Conservation (phyloP, 2,797 vertebrate genomes). For the Sebastes variabilis region DNA sequence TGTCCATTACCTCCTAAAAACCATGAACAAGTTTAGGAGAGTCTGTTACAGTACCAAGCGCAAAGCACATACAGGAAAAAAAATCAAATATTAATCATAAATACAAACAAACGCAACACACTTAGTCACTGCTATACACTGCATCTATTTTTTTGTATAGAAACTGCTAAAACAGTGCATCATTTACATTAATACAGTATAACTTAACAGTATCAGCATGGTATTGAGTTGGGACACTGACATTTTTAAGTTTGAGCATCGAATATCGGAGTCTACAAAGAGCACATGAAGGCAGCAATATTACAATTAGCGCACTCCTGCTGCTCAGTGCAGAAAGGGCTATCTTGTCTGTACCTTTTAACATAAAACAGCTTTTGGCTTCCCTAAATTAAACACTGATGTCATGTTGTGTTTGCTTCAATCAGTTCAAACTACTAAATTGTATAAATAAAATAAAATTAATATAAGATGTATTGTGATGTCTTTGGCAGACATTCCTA, state of each 20-base stretch:
- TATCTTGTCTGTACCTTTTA: constrained; percentile 1
- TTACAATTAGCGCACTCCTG: constrained; percentile 86
- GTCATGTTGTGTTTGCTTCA: background rate
- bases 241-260: background rate
- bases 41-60: too few species aligned
- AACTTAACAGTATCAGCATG: background rate
- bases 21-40: background rate
- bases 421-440: background rate
- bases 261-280: background rate
- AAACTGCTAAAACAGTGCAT: background rate
- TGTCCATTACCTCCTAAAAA: constrained; percentile 83
- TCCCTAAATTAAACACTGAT: background rate
- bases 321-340: constrained; percentile 29
- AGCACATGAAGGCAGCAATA: constrained; percentile 56
- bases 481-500: background rate
- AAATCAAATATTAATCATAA: too few species aligned
- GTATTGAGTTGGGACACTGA: background rate
- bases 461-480: background rate
- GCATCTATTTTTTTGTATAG: too few species aligned
- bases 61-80: too few species aligned
- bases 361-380: background rate
- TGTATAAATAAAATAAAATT: background rate
- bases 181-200: background rate
- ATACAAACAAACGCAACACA: too few species aligned
- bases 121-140: too few species aligned